Conservation (phyloP, 2,797 vertebrate genomes). For the Enteromius afrohamiltoni region DNA sequence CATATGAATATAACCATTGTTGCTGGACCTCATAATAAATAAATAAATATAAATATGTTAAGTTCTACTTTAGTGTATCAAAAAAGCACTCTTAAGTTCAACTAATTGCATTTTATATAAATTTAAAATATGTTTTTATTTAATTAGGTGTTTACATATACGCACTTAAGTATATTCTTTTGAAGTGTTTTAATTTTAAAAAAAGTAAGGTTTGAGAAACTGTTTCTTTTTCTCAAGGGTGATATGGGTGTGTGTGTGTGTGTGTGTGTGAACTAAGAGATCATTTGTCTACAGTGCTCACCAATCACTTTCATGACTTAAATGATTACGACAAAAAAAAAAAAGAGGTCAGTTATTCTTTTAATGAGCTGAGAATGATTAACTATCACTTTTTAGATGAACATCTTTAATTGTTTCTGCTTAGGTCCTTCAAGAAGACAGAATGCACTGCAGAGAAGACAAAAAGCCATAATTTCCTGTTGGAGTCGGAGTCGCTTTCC, state of each 20-base stretch:
- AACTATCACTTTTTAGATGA: background rate
- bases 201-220: background rate
- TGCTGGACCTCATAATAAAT: no score
- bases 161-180: background rate
- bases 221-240: background rate
- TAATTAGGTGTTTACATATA: background rate
- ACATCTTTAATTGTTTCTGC: constrained; percentile 7
- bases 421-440: constrained; percentile 50
- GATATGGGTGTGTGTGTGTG: background rate
- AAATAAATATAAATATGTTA: background rate
- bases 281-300: background rate
- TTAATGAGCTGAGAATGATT: background rate
- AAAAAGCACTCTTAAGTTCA: background rate
- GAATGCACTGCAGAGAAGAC: constrained; percentile 33
- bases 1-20: no score
- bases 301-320: background rate
- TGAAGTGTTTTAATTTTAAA: background rate
- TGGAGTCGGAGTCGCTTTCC: constrained; percentile 73
- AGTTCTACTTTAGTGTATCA: background rate
- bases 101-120: background rate
- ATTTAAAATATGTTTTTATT: background rate
- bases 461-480: constrained; percentile 73
- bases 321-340: background rate
- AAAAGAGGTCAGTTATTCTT: background rate
- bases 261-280: background rate